phyloP scores from a whole-genome alignment of 2,888 invertebrate genomes.

The Ptilodon capucinus region DNA sequence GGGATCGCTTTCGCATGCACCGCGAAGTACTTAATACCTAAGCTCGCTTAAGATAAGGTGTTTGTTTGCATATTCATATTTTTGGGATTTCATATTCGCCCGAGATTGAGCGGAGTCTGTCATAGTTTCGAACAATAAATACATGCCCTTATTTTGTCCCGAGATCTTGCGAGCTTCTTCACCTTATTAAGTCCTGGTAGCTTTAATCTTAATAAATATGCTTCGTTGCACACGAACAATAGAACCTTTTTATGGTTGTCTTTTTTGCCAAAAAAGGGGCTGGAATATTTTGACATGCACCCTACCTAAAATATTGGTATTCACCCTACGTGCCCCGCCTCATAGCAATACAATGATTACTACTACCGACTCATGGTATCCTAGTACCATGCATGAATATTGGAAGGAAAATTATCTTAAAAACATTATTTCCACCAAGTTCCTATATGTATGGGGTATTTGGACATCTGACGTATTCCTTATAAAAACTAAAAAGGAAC shows the following conservation, averaged over 20 bases:
- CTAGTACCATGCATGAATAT: not conserved
- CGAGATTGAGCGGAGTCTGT: no score
- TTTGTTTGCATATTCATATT: no score
- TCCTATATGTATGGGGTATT: no score
- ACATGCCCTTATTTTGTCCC: no score
- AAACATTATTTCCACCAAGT: not conserved
- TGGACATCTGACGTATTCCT: no score
- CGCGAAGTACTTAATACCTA: no score
- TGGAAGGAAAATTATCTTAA: not conserved
- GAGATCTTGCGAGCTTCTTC: not conserved
- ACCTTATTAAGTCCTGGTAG: not conserved
- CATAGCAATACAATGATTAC: not conserved
- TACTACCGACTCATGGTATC: not conserved
- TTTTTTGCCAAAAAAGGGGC: not conserved
- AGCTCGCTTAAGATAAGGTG: no score
- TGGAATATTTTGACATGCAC: not conserved
- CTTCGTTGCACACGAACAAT: not conserved
- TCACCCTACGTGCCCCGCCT: not conserved
- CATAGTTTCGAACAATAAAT: no score
- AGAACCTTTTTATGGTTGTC: not conserved
- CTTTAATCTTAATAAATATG: not conserved
- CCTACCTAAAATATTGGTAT: not conserved
- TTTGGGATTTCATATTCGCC: no score
- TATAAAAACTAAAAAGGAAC: no score
- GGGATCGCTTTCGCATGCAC: no score